A percentile compares a stretch with the other conserved stretches of the same genome.
Evolutionary conservation across 2,888 invertebrate species (phyloP).

Genomic region (Pachliopta kotzebuea): DNA sequence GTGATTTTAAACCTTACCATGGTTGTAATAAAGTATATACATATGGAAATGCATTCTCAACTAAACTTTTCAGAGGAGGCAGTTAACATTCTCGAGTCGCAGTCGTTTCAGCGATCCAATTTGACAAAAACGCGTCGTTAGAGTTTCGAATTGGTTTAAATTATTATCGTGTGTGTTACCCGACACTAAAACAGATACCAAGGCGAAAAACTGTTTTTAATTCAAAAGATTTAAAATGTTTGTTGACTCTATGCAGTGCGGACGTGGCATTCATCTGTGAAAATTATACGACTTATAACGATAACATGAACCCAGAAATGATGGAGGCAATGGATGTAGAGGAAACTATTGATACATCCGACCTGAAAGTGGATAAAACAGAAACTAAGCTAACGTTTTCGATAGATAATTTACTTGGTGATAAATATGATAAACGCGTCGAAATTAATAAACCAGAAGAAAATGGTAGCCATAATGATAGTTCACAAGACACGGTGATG

Average conservation of each 20-base stretch:
- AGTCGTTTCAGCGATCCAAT: conserved; percentile 68
- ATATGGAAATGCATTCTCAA: conserved; percentile 37
- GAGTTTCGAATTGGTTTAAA: conserved; percentile 68
- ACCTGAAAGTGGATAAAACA: conserved; percentile 48
- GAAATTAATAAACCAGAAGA: conserved; percentile 27
- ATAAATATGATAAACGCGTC: conserved; percentile 51
- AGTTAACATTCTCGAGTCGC: conserved; percentile 65
- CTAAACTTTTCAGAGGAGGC: conserved; percentile 66
- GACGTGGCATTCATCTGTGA: conserved; percentile 36
- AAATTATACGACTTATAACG: conserved; percentile 11
- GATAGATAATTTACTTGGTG: conserved; percentile 66
- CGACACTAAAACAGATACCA: conserved; percentile 35
- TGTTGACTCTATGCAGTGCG: conserved; percentile 33
- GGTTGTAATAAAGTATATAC: conserved; percentile 34
- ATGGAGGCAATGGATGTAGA: conserved; percentile 48
- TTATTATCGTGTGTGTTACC: conserved; percentile 47
- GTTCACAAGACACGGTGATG: conserved; percentile 26
- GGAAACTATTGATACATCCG: conserved; percentile 34
- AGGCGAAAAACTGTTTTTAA: conserved; percentile 31
- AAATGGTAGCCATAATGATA: conserved; percentile 27
- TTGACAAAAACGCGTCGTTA: conserved; percentile 76
- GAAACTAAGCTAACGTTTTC: conserved; percentile 66
- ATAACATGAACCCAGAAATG: conserved; percentile 31
- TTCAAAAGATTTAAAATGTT: conserved; percentile 41
- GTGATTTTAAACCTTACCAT: conserved; percentile 42